A percentile compares a stretch with the other conserved stretches of the same genome.
phyloP scores from a whole-genome alignment of 2,113 vertebrate genomes.

The Peucedramus taeniatus region DNA sequence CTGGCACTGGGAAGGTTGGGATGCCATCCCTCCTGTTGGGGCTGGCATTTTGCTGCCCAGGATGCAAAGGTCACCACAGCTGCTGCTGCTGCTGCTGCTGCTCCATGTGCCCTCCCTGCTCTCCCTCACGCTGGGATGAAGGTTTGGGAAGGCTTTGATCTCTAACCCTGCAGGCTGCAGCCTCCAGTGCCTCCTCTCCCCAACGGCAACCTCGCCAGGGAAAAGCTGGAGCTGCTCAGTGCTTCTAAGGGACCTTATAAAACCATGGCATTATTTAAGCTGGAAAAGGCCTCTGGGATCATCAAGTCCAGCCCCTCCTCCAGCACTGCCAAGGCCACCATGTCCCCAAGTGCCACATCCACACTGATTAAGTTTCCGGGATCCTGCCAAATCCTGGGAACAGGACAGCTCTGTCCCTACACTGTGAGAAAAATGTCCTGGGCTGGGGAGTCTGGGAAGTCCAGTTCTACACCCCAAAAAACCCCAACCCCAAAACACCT shows the following conservation, averaged over 20 bases:
- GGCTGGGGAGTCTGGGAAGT: background rate
- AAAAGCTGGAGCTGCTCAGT: background rate
- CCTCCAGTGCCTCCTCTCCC: accelerated
- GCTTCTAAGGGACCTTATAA: background rate
- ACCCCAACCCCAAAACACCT: background rate
- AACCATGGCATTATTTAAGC: background rate
- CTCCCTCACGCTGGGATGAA: background rate
- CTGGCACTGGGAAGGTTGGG: background rate
- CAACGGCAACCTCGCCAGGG: background rate
- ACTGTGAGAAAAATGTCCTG: background rate
- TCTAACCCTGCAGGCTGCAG: background rate
- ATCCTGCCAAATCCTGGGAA: background rate
- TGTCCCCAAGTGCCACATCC: background rate
- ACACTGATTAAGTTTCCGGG: background rate
- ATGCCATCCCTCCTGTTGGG: background rate
- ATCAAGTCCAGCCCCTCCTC: background rate
- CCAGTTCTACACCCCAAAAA: background rate
- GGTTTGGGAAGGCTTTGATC: background rate
- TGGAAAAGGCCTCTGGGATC: background rate
- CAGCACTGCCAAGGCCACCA: background rate
- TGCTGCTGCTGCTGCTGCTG: background rate
- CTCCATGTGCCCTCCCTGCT: background rate
- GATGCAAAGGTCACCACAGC: background rate
- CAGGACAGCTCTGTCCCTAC: background rate
- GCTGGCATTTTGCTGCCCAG: background rate